Percentiles rank a stretch among this genome's conserved stretches.
phyloP scores from a whole-genome alignment of 2,797 vertebrate genomes.

The Dromococcyx pavoninus region DNA sequence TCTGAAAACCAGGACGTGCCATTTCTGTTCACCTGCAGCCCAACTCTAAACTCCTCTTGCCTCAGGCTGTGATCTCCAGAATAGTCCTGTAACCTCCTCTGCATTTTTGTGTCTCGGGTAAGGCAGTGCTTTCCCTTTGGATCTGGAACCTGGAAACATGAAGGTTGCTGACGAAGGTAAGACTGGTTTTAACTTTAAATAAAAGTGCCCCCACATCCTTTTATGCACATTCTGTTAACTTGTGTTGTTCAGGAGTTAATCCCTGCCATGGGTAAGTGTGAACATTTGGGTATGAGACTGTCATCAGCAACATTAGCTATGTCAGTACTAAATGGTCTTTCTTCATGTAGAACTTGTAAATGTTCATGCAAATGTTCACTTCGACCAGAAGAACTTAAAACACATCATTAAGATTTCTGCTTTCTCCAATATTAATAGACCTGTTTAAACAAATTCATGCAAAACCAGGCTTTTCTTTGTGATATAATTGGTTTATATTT shows the following conservation, averaged over 20 bases:
- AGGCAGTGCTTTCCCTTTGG: not conserved
- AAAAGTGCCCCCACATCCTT: not conserved
- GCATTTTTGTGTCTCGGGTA: not conserved
- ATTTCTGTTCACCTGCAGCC: not conserved
- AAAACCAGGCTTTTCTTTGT: not conserved
- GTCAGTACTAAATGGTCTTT: not conserved
- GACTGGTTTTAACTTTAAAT: not conserved
- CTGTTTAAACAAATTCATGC: not conserved
- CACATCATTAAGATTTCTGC: not conserved
- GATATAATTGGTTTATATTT: not conserved
- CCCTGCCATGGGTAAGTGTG: too few species aligned
- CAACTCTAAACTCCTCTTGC: not conserved
- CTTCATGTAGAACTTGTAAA: not conserved
- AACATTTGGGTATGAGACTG: not conserved
- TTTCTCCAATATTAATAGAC: not conserved
- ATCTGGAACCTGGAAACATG: not conserved
- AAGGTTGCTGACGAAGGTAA: not conserved
- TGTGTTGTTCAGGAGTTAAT: not conserved
- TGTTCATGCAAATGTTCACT: not conserved
- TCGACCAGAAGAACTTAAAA: not conserved
- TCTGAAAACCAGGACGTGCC: not conserved
- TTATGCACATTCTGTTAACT: not conserved
- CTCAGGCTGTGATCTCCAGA: not conserved
- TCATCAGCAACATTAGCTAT: not conserved
- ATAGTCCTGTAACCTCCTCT: not conserved